Evolutionary conservation across 2,113 vertebrate genomes (phyloP).

Genomic region (Prunella himalayana): DNA sequence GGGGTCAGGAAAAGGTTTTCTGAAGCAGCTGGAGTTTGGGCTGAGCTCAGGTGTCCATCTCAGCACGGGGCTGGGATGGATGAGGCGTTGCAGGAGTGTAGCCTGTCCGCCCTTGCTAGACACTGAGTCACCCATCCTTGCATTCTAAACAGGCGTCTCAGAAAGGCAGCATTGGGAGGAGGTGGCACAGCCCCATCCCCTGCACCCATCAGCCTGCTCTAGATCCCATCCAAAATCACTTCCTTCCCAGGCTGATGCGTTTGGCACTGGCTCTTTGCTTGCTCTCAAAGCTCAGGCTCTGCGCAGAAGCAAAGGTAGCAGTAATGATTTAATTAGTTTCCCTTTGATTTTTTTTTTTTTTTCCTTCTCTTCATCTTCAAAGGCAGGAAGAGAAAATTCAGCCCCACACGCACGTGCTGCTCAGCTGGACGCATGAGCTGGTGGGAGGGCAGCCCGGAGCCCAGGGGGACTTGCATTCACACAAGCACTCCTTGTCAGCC

Average conservation of each 20-base stretch:
- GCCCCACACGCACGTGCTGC: neutral
- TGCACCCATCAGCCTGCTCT: neutral
- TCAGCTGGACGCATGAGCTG: neutral
- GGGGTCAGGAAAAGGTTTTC: neutral
- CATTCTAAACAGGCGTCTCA: neutral
- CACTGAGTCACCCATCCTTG: neutral
- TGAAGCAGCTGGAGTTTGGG: neutral
- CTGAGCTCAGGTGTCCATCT: neutral
- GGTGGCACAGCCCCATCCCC: neutral
- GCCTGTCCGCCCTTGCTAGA: neutral
- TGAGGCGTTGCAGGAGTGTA: neutral
- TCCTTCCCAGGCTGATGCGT: neutral
- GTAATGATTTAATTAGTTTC: neutral
- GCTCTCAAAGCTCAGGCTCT: neutral
- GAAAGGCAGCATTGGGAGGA: neutral
- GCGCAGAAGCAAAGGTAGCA: neutral
- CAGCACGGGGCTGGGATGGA: neutral
- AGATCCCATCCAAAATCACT: neutral
- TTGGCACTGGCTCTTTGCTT: neutral
- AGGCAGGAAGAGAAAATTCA: constrained; percentile 46
- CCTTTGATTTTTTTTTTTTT: neutral
- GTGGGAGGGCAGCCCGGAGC: neutral
- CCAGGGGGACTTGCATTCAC: neutral
- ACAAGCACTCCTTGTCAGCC: constrained; percentile 23
- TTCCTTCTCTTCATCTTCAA: constrained; percentile 5